Percentiles rank a stretch among this genome's conserved stretches.
Evolutionary conservation across 1,140 invertebrate genomes (phyloP).

Genomic region (Melitaea cinxia): DNA sequence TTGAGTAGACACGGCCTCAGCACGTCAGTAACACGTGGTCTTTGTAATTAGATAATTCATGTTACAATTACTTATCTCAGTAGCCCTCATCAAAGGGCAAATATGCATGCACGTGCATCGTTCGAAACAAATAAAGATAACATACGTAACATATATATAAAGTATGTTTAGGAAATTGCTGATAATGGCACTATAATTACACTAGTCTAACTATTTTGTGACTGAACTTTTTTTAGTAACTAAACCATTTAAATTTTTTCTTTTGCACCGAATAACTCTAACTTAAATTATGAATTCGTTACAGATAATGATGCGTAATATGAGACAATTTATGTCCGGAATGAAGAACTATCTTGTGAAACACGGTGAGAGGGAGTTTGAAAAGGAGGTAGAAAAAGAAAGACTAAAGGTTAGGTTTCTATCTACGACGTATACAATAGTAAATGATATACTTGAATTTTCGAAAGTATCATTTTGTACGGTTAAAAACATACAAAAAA

Average conservation of each 20-base stretch:
- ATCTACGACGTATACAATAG: too few relatives aligned
- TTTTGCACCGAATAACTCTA: background rate
- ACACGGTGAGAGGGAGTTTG: conserved; percentile 95
- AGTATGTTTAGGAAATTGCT: conserved; percentile 1
- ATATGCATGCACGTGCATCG: conserved; percentile 34
- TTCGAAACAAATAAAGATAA: conserved; percentile 2
- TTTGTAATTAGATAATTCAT: conserved; percentile 29
- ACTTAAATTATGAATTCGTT: conserved; percentile 31
- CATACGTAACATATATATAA: too few relatives aligned
- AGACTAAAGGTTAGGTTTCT: conserved; percentile 85
- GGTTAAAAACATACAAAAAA: too few relatives aligned
- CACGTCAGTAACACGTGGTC: conserved; percentile 27
- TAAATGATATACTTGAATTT: too few relatives aligned
- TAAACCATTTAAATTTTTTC: too few relatives aligned
- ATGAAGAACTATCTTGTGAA: conserved; percentile 98
- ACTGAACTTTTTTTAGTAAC: conserved; percentile 14
- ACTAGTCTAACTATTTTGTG: background rate
- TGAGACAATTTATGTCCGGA: conserved; percentile 98
- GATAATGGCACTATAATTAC: conserved; percentile 5
- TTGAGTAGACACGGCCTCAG: conserved; percentile 8
- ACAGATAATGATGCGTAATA: conserved; percentile 94
- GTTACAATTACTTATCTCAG: conserved; percentile 25
- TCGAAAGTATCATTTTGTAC: too few relatives aligned
- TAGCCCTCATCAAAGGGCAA: conserved; percentile 39
- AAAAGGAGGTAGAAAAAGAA: conserved; percentile 94